Base-by-base conservation (phyloP, 2,797 vertebrate species). In the Pipistrellus kuhlii region DNA sequence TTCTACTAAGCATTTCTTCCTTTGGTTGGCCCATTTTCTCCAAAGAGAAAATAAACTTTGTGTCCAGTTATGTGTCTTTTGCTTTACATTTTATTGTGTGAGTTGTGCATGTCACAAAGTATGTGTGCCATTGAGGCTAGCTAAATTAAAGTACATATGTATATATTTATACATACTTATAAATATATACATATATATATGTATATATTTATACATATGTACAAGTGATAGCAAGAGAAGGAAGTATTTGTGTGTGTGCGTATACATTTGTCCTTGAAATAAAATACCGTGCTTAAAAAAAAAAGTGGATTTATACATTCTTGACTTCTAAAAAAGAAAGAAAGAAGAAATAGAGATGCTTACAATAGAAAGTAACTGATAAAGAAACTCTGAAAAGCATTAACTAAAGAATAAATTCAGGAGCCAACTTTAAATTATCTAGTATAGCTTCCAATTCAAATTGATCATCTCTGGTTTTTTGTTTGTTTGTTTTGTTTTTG, bases 401-500 rank as follows among this genome's bases (percentile, higher is more conserved):
- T 90, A 84, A 71, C 25, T 57, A 32, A 71, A 91, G 48, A 83
- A 25, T 91, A 71, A 88, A 89, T 77, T 81, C 48, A 93, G n/a
- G 21, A 32, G 25, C 9, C 35, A 95, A 69, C 10, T 71, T 44
- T 94, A 66, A n/a, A 75, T 94, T 53, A 41, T 87, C 27, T 55
- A 51, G 62, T 87, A 68, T 1, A 71, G 23, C 14, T 78, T 23
- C 44, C 48, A 62, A 38, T 90, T 83, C 82, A 90, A 95, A 81
- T 41, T 94, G 66, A 94, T 84, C n/a, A 77, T 38, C 17, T 90
- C 44, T 85, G 3, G 14, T 73, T 94, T 96, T 88, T 95, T n/a
- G 53, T 94, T 95, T n/a, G 53, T 94, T 57, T 57, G 55, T 44
- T 44, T 44, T 44, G 4, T 27, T 62, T 62, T 62, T 17, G 59